These are phyloP conservation scores for Erythrolamprus reginae DNA, from an alignment of 2,113 vertebrate genomes.

Conservation along the genomic window DNA sequence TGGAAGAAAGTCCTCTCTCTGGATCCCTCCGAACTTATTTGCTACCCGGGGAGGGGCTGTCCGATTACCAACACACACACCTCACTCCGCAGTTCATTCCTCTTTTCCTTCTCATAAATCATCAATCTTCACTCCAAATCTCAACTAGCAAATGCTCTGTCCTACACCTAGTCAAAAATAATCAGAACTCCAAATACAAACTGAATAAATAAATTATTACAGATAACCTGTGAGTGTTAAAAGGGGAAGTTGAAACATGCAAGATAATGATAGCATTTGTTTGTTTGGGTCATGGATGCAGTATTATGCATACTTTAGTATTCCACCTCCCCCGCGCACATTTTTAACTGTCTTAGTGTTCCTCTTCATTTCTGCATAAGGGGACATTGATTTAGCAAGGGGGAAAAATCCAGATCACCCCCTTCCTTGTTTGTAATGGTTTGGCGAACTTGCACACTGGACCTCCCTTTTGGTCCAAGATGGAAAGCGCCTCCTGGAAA, in stretches of 20 bases:
- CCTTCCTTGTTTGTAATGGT: background rate
- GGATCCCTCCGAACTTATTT: background rate
- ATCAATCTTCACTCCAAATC: background rate
- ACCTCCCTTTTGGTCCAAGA: background rate
- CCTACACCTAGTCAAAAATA: no score
- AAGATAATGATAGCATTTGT: background rate
- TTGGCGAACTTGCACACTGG: background rate
- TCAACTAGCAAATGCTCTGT: no score
- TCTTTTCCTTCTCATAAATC: no score
- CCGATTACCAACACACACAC: background rate
- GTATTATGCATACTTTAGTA: background rate
- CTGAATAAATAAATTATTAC: no score
- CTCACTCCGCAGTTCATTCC: no score
- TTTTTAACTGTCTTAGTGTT: background rate
- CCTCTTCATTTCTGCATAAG: background rate
- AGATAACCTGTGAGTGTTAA: background rate
- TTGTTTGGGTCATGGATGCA: background rate
- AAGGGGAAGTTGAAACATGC: background rate
- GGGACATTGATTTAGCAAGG: background rate
- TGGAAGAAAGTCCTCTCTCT: background rate
- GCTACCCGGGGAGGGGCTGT: no score
- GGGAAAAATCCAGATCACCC: background rate
- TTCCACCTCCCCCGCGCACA: background rate
- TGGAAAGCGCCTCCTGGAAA: background rate
- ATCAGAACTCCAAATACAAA: no score